These are phyloP conservation scores for Drosophila tropicalis DNA, from an alignment of 1,140 invertebrate genomes.

Conservation along the genomic window DNA sequence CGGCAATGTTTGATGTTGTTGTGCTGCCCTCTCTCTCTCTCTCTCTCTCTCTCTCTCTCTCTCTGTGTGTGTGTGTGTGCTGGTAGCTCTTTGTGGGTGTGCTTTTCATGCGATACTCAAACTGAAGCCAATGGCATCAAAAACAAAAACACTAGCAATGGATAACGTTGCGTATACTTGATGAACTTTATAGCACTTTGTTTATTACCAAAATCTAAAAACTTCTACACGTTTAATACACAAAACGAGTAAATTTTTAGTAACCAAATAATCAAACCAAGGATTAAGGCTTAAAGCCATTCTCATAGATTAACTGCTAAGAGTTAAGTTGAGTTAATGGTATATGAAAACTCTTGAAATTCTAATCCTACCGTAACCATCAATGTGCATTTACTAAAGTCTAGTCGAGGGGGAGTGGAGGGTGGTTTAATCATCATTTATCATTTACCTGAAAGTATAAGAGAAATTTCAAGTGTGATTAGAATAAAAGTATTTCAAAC, in stretches of 20 bases:
- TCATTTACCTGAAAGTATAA: conserved; percentile 37
- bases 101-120: neutral
- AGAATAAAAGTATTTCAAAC: neutral
- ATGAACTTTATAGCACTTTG: too few species aligned
- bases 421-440: neutral
- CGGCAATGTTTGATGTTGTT: neutral
- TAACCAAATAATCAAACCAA: neutral
- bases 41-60: too few species aligned
- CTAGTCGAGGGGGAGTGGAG: too few species aligned
- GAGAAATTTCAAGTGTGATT: neutral
- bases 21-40: too few species aligned
- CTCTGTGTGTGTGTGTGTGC: neutral
- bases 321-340: too few species aligned
- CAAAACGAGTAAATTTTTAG: too few species aligned
- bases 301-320: too few species aligned
- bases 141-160: too few species aligned
- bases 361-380: neutral
- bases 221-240: too few species aligned
- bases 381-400: too few species aligned
- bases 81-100: neutral
- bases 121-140: neutral
- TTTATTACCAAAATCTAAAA: too few species aligned
- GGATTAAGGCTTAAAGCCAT: neutral
- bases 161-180: neutral
- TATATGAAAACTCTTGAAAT: too few species aligned